Base-by-base conservation (phyloP, 2,797 vertebrate genomes). In the Vireo griseus region DNA sequence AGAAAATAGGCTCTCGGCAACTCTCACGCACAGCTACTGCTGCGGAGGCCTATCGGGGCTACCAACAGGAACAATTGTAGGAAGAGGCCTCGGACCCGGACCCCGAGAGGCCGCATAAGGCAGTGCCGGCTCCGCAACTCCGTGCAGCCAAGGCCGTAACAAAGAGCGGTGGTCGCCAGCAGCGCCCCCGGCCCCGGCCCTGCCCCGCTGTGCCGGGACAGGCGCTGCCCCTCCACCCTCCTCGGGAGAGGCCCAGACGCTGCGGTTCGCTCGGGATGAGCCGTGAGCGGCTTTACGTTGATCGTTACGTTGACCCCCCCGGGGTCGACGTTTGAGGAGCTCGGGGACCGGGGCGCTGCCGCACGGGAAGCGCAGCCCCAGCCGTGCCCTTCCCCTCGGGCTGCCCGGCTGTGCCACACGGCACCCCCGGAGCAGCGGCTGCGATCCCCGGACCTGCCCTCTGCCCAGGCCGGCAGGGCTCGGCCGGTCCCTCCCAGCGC, bases 21-120 rank as follows among this genome's bases (percentile, higher is more conserved):
- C 35, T 12, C 66, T 44, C 48, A 5, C 21, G 24, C 1, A 9
- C n/a, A 13, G 57, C 25, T 4, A 1, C 25, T 4, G 21, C 88
- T 20, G 26, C 66, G 15, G 73, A 51, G 69, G 83, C 88, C 86
- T 63, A 4, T 2, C 4, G 59, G 37, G 47, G 21, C 59, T 57
- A 11, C 4, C 9, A 9, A 4, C 39, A 5, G 1, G 10, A 42
- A 18, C 10, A 95, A 94, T 62, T 65, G 91, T 73, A 93, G 88
- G 94, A 91, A 94, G 89, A 71, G 84, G 86, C 94, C 95, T 58
- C 2, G 33, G 74, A 31, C 16, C 83, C 29, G 71, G 77, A 13
- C 54, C 26, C 2, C 9, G 39, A 11, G 73, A 57, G 66, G 25
- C 61, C 12, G 83, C 13, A 4, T 0, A 7, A 48, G 66, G 5